Percentiles rank a stretch among this genome's conserved stretches.
phyloP scores from a whole-genome alignment of 2,888 invertebrate genomes.

The Tortrix viridana region DNA sequence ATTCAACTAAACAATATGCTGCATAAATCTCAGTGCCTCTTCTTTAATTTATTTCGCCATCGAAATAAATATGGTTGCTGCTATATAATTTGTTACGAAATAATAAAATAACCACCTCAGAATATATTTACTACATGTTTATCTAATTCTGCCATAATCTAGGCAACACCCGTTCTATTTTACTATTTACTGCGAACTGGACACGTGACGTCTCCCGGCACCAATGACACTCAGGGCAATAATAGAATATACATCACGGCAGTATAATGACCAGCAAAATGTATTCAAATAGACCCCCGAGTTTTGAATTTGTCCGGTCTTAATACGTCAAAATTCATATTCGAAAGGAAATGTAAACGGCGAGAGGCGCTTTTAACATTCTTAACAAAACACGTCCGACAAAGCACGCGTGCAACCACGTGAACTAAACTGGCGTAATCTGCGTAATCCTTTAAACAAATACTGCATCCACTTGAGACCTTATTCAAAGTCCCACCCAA shows the following conservation, averaged over 20 bases:
- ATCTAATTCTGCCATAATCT: no score
- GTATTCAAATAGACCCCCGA: conserved; percentile 28
- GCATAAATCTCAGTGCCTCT: no score
- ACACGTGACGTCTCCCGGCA: conserved; percentile 23
- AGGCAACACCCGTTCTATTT: no score
- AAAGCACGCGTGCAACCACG: conserved; percentile 49
- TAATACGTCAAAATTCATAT: conserved; percentile 35
- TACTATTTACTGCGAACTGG: neutral
- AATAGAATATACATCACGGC: conserved; percentile 27
- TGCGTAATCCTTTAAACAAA: conserved; percentile 76
- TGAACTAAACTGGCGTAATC: conserved; percentile 61
- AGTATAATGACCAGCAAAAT: conserved; percentile 31
- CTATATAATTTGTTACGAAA: no score
- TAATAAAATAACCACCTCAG: no score
- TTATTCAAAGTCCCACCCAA: conserved; percentile 63
- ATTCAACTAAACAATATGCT: no score
- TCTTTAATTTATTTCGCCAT: no score
- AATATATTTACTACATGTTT: no score
- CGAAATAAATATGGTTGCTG: no score
- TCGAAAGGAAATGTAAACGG: conserved; percentile 30
- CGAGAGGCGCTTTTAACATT: conserved; percentile 40
- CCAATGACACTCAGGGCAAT: conserved; percentile 10
- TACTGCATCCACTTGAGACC: conserved; percentile 61
- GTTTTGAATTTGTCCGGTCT: conserved; percentile 15
- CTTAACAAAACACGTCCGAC: conserved; percentile 61